Base-by-base conservation (phyloP, 2,113 vertebrate species). In the Alethe castanea region DNA sequence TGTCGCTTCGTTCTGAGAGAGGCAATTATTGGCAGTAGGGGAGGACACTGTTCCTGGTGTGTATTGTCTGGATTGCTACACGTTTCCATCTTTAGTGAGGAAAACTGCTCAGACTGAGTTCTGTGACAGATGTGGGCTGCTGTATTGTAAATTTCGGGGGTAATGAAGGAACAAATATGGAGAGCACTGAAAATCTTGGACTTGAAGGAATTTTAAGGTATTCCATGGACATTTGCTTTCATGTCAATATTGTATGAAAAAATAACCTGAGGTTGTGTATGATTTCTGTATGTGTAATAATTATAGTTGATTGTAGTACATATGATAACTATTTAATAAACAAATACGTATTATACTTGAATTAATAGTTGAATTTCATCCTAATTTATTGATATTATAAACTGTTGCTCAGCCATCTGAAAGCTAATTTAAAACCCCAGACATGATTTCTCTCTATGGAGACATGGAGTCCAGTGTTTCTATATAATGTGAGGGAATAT, bases 1-100 rank as follows among this genome's bases (percentile, higher is more conserved):
- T 0, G 0, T n/a, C n/a, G 22, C 50, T 66, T 22, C 0, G 0
- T 52, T 76, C 29, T 67, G 40, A 71, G 35, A 9, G 29, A 8
- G 19, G 25, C 36, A 45, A 3, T 81, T 24, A 48, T 19, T 66
- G 54, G 10, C 2, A 2, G 1, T 31, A 76, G 19, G 48, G 36
- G 28, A 71, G 25, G 38, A 38, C 0, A 1, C 50, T 11, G 13
- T n/a, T 81, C 26, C 8, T 85, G 26, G 35, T 36, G 20, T 70
- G 16, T 4, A 0, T 40, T 70, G 26, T 66, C 81, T 50, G 70
- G 28, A 16, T 66, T 61, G 42, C 29, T 61, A 2, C 8, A 6
- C 48, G 9, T 76, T 67, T 76, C 77, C 54, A 5, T 67, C 85
- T 66, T 44, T 12, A 56, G 33, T 44, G 90, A 36, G 40, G 26